Percentiles rank a stretch among this genome's conserved stretches.
Evolutionary conservation across 2,888 invertebrate species (phyloP).

Genomic region (Cryptocheilus praepositus): DNA sequence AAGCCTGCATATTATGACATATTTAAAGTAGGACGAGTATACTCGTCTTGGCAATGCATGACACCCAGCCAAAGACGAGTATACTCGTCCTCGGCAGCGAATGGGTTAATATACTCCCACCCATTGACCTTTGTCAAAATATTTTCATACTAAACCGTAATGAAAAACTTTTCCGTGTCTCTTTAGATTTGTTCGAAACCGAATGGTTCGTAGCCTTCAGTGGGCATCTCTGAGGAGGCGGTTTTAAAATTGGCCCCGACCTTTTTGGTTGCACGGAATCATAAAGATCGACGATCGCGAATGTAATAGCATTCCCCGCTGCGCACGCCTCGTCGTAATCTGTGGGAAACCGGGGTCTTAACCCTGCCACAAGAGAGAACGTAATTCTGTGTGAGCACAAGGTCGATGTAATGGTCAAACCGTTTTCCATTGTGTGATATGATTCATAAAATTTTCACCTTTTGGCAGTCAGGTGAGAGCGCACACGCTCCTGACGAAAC

Average conservation of each 20-base stretch:
- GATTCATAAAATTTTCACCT: too few species aligned
- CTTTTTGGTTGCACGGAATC: constrained; percentile 60
- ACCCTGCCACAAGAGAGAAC: constrained; percentile 49
- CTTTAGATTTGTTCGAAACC: constrained; percentile 25
- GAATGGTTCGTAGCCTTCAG: constrained; percentile 42
- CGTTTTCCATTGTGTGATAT: constrained; percentile 22
- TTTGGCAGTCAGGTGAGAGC: too few species aligned
- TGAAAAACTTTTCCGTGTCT: constrained; percentile 9
- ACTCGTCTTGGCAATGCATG: too few species aligned
- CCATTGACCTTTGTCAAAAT: background rate
- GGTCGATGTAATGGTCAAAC: constrained; percentile 51
- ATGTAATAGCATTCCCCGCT: constrained; percentile 63
- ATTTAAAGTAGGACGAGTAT: too few species aligned
- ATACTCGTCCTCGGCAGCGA: too few species aligned
- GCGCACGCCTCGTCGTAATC: constrained; percentile 58
- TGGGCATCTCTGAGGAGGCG: constrained; percentile 28
- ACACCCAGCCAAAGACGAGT: too few species aligned
- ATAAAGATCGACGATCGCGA: constrained; percentile 60
- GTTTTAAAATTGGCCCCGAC: constrained; percentile 54
- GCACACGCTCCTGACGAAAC: too few species aligned
- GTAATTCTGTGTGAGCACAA: constrained; percentile 51
- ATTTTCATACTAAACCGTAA: too few species aligned
- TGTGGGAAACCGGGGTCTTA: constrained; percentile 56
- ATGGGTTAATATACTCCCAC: too few species aligned
- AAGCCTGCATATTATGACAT: too few species aligned